Evolutionary conservation across 92 coral and sea anemone species (phyloP), one percentile per base, ranked within the genome.

Genomic region (Umimayanthus chanpuru): DNA sequence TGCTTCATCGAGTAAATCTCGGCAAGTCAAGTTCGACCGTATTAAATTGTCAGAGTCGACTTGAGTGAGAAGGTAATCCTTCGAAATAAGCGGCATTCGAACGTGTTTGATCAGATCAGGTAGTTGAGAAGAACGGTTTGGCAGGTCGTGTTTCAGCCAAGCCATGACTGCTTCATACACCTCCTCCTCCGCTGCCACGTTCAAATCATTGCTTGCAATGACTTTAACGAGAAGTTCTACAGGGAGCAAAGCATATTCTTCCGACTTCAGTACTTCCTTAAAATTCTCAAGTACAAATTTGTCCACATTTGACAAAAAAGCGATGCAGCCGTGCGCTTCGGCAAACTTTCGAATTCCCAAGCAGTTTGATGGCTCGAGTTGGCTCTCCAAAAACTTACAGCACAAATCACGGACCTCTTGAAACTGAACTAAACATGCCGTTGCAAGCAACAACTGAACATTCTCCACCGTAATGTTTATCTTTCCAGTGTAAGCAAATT

Each of bases 331-430:
- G 81, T 97, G 97, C 5, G 98, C 96, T 72, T 97, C 99, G 11
- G 94, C 91, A 84, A 97, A 97, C 66, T 97, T 97, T 47, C 99
- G 94, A 81, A 97, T 97, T 10, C 99, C 99, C 75, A 97, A 91
- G 91, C 99, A 97, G 81, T 97, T 97, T 67, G 98, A 90, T 71
- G 99, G 99, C 53, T 97, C 99, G 14, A 97, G 88, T 49, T 97
- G 99, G 15, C 96, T 89, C 73, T 97, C 99, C 73, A 97, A 85
- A 91, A 97, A 97, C 74, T 93, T 95, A 89, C 99, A 97, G 85
- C 99, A 97, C 15, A 97, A 82, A 56, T 97, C 97, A 29, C 94
- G 92, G 43, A 97, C 99, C 89, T 95, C 99, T 82, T 97, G 94
- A 93, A 97, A 97, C 77, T 97, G 99, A 26, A 97, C 95, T 29